Evolutionary conservation across 92 coral and sea anemone genomes (phyloP).

Genomic region (Pocillopora meandrina): DNA sequence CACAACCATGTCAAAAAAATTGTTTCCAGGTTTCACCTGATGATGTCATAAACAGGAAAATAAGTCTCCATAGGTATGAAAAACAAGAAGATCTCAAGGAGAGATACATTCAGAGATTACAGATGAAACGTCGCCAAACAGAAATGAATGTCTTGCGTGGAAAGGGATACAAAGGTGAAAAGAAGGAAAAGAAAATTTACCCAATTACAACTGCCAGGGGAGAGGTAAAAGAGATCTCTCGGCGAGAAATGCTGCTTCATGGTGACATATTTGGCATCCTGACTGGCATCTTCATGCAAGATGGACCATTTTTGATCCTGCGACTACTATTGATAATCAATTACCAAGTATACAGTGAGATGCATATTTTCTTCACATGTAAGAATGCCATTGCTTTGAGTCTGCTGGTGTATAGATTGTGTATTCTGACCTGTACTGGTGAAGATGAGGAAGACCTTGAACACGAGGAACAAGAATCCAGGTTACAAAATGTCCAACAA

Average conservation of each 20-base stretch:
- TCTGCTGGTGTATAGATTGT: slow-evolving; percentile 87
- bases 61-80: slow-evolving; percentile 74
- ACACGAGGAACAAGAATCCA: slow-evolving; percentile 71
- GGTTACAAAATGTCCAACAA: slow-evolving; percentile 91
- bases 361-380: slow-evolving; percentile 95
- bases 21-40: slow-evolving; percentile 76
- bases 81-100: slow-evolving; percentile 80
- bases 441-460: slow-evolving; percentile 83
- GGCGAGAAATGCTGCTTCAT: slow-evolving; percentile 87
- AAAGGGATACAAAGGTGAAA: slow-evolving; percentile 81
- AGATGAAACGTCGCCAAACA: slow-evolving; percentile 80
- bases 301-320: slow-evolving; percentile 94
- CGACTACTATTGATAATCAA: slow-evolving; percentile 85
- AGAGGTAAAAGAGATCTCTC: slow-evolving; percentile 85
- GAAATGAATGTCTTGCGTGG: slow-evolving; percentile 79
- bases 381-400: slow-evolving; percentile 96
- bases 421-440: slow-evolving; percentile 95
- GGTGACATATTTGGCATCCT: slow-evolving; percentile 97
- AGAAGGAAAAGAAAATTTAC: slow-evolving; percentile 74
- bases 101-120: slow-evolving; percentile 83
- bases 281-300: slow-evolving; percentile 97
- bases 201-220: slow-evolving; percentile 90
- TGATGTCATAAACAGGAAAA: slow-evolving; percentile 74
- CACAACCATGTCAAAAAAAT: too few relatives aligned
- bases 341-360: slow-evolving; percentile 84